Evolutionary conservation across 1,140 invertebrate species (phyloP).

Genomic region (Trypoxylus dichotomus): DNA sequence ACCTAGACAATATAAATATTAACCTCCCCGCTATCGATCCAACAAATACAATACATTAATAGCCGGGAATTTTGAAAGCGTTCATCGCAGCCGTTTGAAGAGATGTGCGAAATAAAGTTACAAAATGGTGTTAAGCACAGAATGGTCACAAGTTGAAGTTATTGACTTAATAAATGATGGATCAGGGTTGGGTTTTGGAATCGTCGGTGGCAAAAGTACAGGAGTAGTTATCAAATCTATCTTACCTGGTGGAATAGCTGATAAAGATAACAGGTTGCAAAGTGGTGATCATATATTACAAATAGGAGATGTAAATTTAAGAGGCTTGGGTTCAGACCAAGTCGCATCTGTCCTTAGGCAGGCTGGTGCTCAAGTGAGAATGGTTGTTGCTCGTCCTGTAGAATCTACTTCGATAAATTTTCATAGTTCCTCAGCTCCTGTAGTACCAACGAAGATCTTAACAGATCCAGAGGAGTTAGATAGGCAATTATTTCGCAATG

Average conservation of each 20-base stretch:
- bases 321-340: slow-evolving; percentile 90
- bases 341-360: slow-evolving; percentile 90
- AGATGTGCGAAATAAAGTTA: slow-evolving; percentile 29
- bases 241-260: slow-evolving; percentile 87
- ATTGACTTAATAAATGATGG: slow-evolving; percentile 87
- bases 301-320: slow-evolving; percentile 89
- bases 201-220: slow-evolving; percentile 91
- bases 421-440: slow-evolving; percentile 67
- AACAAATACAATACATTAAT: background rate
- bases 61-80: background rate
- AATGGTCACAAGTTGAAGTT: slow-evolving; percentile 91
- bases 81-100: slow-evolving; percentile 4
- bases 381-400: slow-evolving; percentile 86
- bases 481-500: slow-evolving; percentile 72
- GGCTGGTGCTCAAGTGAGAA: slow-evolving; percentile 79
- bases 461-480: slow-evolving; percentile 81
- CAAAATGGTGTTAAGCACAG: slow-evolving; percentile 77
- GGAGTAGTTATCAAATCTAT: slow-evolving; percentile 97
- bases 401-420: slow-evolving; percentile 71
- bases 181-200: slow-evolving; percentile 81
- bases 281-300: slow-evolving; percentile 93
- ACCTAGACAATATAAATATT: slow-evolving; percentile 13
- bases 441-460: slow-evolving; percentile 81
- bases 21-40: slow-evolving; percentile 24
- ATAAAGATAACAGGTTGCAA: slow-evolving; percentile 84